Conservation (phyloP, 2,888 invertebrate species). For the Phymatocera aterrima region DNA sequence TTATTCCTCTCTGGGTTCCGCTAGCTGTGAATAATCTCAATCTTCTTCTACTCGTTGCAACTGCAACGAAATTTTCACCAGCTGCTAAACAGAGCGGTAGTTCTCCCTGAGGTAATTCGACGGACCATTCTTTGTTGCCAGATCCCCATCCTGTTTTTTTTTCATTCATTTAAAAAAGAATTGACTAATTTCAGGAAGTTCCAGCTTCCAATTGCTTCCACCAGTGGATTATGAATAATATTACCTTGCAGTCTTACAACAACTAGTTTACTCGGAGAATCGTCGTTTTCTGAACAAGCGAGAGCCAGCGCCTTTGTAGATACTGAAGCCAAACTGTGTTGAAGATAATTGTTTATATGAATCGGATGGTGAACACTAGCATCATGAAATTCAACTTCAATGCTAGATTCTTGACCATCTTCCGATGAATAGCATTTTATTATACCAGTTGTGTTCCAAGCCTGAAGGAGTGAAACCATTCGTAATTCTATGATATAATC, state of each 20-base stretch:
- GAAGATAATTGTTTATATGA: conserved; percentile 90
- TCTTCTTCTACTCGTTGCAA: conserved; percentile 85
- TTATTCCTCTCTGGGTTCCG: conserved; percentile 90
- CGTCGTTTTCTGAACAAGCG: conserved; percentile 79
- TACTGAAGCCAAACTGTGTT: conserved; percentile 92
- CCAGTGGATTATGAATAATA: not conserved
- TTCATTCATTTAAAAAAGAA: not conserved
- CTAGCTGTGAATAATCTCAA: conserved; percentile 90
- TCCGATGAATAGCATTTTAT: conserved; percentile 87
- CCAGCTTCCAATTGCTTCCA: no score
- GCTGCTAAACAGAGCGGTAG: conserved; percentile 82
- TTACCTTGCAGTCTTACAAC: conserved; percentile 68
- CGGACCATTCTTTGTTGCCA: conserved; percentile 92
- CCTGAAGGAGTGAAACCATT: conserved; percentile 71
- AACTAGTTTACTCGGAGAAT: conserved; percentile 79
- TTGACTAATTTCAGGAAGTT: no score
- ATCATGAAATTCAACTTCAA: conserved; percentile 98
- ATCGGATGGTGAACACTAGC: conserved; percentile 91
- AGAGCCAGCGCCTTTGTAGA: conserved; percentile 88
- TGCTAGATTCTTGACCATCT: conserved; percentile 80
- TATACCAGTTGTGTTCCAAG: conserved; percentile 96
- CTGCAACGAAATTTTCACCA: conserved; percentile 86
- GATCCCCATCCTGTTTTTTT: conserved; percentile 75
- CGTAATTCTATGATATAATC: no score
- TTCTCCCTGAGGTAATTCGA: conserved; percentile 87